Conservation (phyloP, 2,113 vertebrate genomes). For the Cyanistes caeruleus region DNA sequence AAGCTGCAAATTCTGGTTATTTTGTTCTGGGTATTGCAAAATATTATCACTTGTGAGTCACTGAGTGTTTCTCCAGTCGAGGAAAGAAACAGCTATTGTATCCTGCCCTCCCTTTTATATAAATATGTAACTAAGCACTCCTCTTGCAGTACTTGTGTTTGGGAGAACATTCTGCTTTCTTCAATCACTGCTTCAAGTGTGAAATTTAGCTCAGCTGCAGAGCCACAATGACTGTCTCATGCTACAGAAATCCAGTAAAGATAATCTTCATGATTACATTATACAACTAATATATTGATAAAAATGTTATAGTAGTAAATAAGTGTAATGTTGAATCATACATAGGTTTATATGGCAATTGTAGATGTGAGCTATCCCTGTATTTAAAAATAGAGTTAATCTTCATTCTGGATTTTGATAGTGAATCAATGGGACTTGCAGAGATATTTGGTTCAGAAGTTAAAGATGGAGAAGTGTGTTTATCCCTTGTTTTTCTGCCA, state of each 20-base stretch:
- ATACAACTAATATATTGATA: background rate
- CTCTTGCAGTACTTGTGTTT: background rate
- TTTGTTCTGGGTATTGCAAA: background rate
- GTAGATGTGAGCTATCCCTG: background rate
- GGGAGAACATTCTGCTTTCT: slow-evolving; percentile 18
- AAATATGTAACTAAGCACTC: background rate
- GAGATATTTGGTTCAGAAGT: background rate
- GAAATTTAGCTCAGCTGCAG: slow-evolving; percentile 22
- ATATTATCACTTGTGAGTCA: background rate
- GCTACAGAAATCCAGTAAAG: background rate
- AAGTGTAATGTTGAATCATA: background rate
- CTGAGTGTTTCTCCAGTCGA: background rate
- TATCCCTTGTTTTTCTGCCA: slow-evolving; percentile 16
- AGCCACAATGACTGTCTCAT: background rate
- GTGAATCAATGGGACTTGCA: background rate
- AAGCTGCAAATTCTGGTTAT: background rate
- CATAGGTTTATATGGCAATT: background rate
- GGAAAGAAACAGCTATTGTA: slow-evolving; percentile 4
- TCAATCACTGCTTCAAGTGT: background rate
- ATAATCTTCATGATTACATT: background rate
- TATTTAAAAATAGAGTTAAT: background rate
- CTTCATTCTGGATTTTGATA: slow-evolving; percentile 3
- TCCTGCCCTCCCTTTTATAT: background rate
- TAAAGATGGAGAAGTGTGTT: slow-evolving; percentile 16
- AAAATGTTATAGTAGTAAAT: background rate